These are phyloP conservation scores for Apis mellifera DNA, from an alignment of 1,140 invertebrate genomes.

Conservation along the genomic window Amel_HAv3.1 CM009939.2:8456001-8456500, in stretches of 20 bases:
- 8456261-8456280: not conserved
- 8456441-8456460: slow-evolving; percentile 44
- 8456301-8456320: slow-evolving; percentile 31
- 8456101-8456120: slow-evolving; percentile 12
- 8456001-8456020: not conserved
- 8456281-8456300: not conserved
- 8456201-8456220: slow-evolving; percentile 1
- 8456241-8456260: not conserved
- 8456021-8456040: not conserved
- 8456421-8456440: slow-evolving; percentile 48
- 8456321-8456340: slow-evolving; percentile 47
- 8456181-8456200: slow-evolving; percentile 12
- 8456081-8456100: slow-evolving; percentile 3
- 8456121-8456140: slow-evolving; percentile 9
- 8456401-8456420: slow-evolving; percentile 60
- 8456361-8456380: slow-evolving; percentile 25
- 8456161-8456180: not conserved
- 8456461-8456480: slow-evolving; percentile 62
- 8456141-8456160: not conserved
- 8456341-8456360: slow-evolving; percentile 17
- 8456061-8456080: slow-evolving; percentile 7
- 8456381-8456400: slow-evolving; percentile 39
- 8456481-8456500: slow-evolving; percentile 64
- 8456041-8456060: not conserved
- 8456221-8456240: slow-evolving; percentile 4